Evolutionary conservation across 2,888 invertebrate genomes (phyloP).

Genomic region (Oithona nana): DNA sequence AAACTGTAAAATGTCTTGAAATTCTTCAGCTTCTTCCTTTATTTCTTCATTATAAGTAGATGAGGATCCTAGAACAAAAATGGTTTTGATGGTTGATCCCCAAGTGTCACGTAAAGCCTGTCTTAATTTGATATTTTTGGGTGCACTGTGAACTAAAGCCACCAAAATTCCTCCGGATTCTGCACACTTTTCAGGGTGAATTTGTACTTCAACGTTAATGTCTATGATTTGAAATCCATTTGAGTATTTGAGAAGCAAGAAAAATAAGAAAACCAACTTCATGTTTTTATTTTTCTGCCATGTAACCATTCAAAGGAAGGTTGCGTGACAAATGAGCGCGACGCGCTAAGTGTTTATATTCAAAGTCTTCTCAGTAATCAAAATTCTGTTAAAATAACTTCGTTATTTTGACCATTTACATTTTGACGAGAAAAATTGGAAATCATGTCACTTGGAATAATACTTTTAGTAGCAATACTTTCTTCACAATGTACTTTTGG

Average conservation of each 20-base stretch:
- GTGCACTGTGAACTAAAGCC: constrained; percentile 1
- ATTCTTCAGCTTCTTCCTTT: constrained; percentile 25
- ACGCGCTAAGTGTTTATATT: too few species aligned
- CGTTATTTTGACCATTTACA: too few species aligned
- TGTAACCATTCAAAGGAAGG: background rate
- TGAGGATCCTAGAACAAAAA: constrained; percentile 32
- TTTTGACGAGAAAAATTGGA: too few species aligned
- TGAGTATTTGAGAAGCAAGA: too few species aligned
- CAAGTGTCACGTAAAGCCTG: background rate
- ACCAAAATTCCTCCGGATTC: background rate
- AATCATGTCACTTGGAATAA: too few species aligned
- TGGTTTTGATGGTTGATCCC: background rate
- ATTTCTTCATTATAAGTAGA: constrained; percentile 27
- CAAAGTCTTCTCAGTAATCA: too few species aligned
- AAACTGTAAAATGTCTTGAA: constrained; percentile 54
- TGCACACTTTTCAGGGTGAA: too few species aligned
- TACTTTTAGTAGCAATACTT: too few species aligned
- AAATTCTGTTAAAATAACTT: too few species aligned
- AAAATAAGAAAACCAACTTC: background rate
- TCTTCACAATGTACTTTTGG: too few species aligned
- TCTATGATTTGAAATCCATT: background rate
- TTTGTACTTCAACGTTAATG: background rate
- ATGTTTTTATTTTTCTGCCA: background rate
- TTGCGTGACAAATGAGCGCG: too few species aligned
- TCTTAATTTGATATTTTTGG: background rate